Base-by-base conservation (phyloP, 2,888 invertebrate genomes). In the Agonopterix subpropinquella region DNA sequence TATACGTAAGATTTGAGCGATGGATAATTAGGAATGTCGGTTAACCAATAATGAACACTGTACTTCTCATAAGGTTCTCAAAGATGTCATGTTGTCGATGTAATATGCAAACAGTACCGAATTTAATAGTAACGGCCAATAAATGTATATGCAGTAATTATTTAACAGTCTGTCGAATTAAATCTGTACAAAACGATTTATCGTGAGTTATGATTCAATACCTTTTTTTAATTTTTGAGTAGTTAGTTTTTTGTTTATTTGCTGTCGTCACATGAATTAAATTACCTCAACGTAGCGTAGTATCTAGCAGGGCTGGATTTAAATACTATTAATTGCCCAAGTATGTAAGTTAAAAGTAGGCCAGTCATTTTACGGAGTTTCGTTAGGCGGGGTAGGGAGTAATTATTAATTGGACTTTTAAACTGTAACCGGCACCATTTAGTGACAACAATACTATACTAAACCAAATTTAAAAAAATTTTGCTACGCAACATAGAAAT, bases 161-260 rank as follows among this genome's bases (percentile, higher is more conserved):
- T 82, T 78, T 82, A 81, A 82, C 82, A 82, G 75, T 84, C 84
- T 84, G 81, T 84, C 84, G 78, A 85, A 86, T 86, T 86, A 87
- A 87, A 86, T 86, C 86, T 87, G 86, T 86, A 87, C 85, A 87
- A 86, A 86, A 86, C 67, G 70, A 80, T 75, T 54, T 57, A 81
- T 49, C 74, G 78, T 81, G 82, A 66, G 61, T 84, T 84, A 65
- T 85, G 67, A 83, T 85, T 84, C 68, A 58, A 64, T 64, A 67
- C 58, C 67, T 72, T 64, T 48, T 50, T 58, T 13, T 52, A 44
- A 5, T 49, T 55, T 53, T 54, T 39, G 28, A 28, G 28, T 28
- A 28, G 28, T 28, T 41, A 48, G 44, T 47, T 44, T 53, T 35
- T 47, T 0, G 37, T n/a, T n/a, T 39, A 54, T 59, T 63, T 55